Evolutionary conservation across 1,140 invertebrate genomes (phyloP).

Genomic region (Drosophila kohkoa): DNA sequence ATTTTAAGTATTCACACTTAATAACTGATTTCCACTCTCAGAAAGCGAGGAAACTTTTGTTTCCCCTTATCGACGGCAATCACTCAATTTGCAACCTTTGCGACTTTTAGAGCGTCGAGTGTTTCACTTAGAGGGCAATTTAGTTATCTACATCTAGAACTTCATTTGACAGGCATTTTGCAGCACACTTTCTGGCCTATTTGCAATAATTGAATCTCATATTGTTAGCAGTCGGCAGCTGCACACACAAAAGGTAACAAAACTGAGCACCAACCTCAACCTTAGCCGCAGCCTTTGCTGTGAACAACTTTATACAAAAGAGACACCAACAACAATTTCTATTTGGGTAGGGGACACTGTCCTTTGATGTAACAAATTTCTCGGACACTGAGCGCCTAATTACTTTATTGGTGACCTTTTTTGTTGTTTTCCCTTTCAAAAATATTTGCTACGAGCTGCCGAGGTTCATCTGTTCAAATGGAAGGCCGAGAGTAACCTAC

Average conservation of each 20-base stretch:
- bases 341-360: slow-evolving; percentile 32
- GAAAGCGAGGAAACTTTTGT: not conserved
- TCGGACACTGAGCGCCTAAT: slow-evolving; percentile 81
- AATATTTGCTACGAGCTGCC: slow-evolving; percentile 33
- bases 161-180: slow-evolving; percentile 50
- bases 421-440: slow-evolving; percentile 18
- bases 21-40: not conserved
- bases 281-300: not conserved
- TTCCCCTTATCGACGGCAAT: slow-evolving; percentile 37
- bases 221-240: slow-evolving; percentile 38
- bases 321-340: slow-evolving; percentile 45
- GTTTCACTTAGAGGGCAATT: slow-evolving; percentile 53
- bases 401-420: slow-evolving; percentile 81
- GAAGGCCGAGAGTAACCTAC: not conserved
- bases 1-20: not conserved
- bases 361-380: slow-evolving; percentile 80
- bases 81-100: slow-evolving; percentile 42
- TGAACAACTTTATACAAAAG: slow-evolving; percentile 59
- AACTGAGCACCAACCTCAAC: slow-evolving; percentile 16
- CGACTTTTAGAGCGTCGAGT: slow-evolving; percentile 32
- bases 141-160: slow-evolving; percentile 49
- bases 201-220: slow-evolving; percentile 68
- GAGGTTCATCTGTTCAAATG: slow-evolving; percentile 6
- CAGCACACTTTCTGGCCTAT: slow-evolving; percentile 46
- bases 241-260: slow-evolving; percentile 47